Evolutionary conservation across 2,797 vertebrate genomes (phyloP), one percentile per base, ranked within the genome.

Genomic region (Paguma larvata): DNA sequence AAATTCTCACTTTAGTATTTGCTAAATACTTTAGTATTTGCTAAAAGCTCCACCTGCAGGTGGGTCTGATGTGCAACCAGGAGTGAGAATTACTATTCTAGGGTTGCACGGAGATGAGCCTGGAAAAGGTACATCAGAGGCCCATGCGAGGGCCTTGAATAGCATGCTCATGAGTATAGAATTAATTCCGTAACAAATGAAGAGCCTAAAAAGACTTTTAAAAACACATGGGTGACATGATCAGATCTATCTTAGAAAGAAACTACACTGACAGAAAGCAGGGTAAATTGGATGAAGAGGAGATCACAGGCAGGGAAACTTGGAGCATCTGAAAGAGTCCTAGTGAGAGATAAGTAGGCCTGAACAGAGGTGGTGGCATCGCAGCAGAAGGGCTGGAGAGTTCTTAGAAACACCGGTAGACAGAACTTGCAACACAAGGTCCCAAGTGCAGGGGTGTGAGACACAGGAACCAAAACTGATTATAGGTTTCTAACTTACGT

Each of bases 191-290:
- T 91, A 70, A 85, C 75, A 94, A 93, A 56, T 23, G 32, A 80
- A 16, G 25, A 46, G 27, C 6, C 73, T 72, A 44, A 72, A 70
- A 82, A 53, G 27, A 6, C 23, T 91, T 93, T 95, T 92, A 15
- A 86, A 83, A 93, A 92, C 72, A 48, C 19, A 6, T 9, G 21
- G 70, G 63, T 95, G 80, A 80, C 16, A 75, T 32, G 41, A 34
- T 84, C 46, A 62, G 12, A 53, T 89, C n/a, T 75, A 19, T 88
- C 30, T 94, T 94, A 53, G 62, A 82, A 86, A 89, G 46, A 95
- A 67, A 68, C 34, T 23, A 8, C 34, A 46, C 38, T 77, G 65
- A 85, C 19, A 48, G 38, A 92, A 92, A 53, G 32, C 63, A 92
- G 59, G 48, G 13, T 11, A 82, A 68, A 90, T 21, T 89, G 48